A percentile compares a stretch with the other conserved stretches of the same genome.
Conservation (phyloP, 2,888 invertebrate genomes). For the Penaeus monodon region DNA sequence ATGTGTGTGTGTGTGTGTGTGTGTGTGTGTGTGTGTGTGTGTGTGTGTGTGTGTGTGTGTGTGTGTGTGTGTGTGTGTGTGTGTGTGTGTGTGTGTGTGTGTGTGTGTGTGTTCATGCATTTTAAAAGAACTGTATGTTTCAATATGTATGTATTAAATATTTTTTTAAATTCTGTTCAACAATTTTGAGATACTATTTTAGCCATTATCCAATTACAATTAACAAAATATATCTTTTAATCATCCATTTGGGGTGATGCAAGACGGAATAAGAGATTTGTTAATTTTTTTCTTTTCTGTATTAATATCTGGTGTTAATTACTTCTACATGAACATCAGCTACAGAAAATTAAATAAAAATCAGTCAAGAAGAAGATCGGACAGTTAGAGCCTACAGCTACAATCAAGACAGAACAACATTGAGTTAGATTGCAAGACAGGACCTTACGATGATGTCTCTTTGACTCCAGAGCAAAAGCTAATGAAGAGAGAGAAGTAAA, state of each 20-base stretch:
- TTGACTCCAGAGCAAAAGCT: slow-evolving; percentile 16
- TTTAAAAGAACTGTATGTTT: neutral
- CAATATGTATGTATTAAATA: neutral
- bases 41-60: too few relatives aligned
- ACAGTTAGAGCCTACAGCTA: slow-evolving; percentile 36
- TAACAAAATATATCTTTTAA: too few relatives aligned
- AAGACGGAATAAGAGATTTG: neutral
- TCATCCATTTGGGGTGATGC: neutral
- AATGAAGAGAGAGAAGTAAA: slow-evolving; percentile 4
- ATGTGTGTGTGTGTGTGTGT: neutral
- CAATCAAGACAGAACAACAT: neutral
- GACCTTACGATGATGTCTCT: neutral
- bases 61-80: neutral
- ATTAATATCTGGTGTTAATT: slow-evolving; percentile 8
- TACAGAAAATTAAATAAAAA: neutral
- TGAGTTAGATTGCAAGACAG: slow-evolving; percentile 28
- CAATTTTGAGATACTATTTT: too few relatives aligned
- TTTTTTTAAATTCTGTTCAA: neutral
- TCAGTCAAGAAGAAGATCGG: slow-evolving; percentile 7
- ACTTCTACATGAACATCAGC: slow-evolving; percentile 11
- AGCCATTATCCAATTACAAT: too few relatives aligned
- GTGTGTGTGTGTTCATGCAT: neutral
- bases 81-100: neutral
- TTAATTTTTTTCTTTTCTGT: neutral
- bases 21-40: neutral